Base-by-base conservation (phyloP, 2,888 invertebrate species). In the Dexiosoma caninum region DNA sequence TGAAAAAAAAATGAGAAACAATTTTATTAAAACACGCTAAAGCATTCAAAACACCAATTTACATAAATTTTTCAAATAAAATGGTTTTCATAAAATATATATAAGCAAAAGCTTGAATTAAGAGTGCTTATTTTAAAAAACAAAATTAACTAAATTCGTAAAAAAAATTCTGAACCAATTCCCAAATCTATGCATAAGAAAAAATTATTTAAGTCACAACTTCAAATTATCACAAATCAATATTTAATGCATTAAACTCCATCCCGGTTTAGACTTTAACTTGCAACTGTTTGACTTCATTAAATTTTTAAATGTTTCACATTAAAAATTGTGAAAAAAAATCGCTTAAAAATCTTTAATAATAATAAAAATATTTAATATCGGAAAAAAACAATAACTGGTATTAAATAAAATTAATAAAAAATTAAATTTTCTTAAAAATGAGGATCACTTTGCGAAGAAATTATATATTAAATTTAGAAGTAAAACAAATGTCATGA, bases 11-110 rank as follows among this genome's bases (percentile, higher is more conserved):
- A 42, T 14, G 42, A 60, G 10, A 12, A 67, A 67, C n/a, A 5
- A 14, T 12, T 42, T 69, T 30, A 75, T 55, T n/a, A 35, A 62
- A 37, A 19, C 57, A 67, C 55, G 35, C 60, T 35, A 59, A 57
- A 70, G 42, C 53, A 51, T 67, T 67, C 19, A 69, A 72, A 80
- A 83, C 84, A 83, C 84, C 79, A 79, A 79, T 79, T 79, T 79
- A 75, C 75, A 46, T 9, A 69, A 44, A 62, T 12, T 16, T 3
- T 44, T n/a, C 0, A 71, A 70, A 64, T 21, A 49, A 70, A 55
- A 77, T 32, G 72, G 69, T 77, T 81, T 81, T 71, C 51, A 81
- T 57, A 35, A 16, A 21, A 16, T 42, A 8, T 37, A 40, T 12
- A 32, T 0, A 37, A 55, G 53, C 16, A 10, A 46, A 27, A 1